phyloP scores from a whole-genome alignment of 2,113 vertebrate species.

The Ochotona princeps region DNA sequence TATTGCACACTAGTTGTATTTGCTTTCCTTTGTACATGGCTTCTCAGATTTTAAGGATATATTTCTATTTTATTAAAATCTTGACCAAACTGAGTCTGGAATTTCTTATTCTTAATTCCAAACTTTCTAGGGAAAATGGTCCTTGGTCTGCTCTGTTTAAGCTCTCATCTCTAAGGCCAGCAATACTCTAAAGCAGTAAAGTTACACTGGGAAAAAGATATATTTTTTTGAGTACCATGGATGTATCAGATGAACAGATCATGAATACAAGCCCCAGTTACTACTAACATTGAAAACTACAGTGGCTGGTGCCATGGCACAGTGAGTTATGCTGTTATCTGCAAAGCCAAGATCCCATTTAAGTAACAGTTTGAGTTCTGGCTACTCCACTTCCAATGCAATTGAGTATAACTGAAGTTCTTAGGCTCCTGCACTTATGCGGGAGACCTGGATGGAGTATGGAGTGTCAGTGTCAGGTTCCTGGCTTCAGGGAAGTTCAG shows the following conservation, averaged over 20 bases:
- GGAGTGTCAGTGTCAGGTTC: too few relatives aligned
- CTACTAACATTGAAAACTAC: neutral
- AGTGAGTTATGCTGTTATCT: too few relatives aligned
- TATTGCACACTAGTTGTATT: neutral
- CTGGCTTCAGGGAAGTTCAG: too few relatives aligned
- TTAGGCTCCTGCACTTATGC: too few relatives aligned
- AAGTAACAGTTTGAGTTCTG: too few relatives aligned
- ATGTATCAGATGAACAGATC: neutral
- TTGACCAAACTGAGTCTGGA: neutral
- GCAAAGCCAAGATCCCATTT: too few relatives aligned
- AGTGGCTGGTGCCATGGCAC: too few relatives aligned
- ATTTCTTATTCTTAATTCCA: neutral
- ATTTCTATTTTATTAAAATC: slow-evolving; percentile 26
- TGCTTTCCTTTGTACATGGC: neutral
- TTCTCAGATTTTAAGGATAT: neutral
- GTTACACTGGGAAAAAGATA: neutral
- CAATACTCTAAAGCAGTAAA: slow-evolving; percentile 17
- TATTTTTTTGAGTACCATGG: neutral
- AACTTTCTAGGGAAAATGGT: neutral
- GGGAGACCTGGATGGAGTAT: too few relatives aligned
- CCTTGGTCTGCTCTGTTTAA: neutral
- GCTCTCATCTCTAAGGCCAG: neutral
- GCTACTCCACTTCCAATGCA: too few relatives aligned
- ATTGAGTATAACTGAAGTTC: too few relatives aligned
- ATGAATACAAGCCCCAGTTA: neutral